These are phyloP conservation scores for Mystacornis crossleyi DNA, from an alignment of 2,113 vertebrate species.

Conservation along the genomic window DNA sequence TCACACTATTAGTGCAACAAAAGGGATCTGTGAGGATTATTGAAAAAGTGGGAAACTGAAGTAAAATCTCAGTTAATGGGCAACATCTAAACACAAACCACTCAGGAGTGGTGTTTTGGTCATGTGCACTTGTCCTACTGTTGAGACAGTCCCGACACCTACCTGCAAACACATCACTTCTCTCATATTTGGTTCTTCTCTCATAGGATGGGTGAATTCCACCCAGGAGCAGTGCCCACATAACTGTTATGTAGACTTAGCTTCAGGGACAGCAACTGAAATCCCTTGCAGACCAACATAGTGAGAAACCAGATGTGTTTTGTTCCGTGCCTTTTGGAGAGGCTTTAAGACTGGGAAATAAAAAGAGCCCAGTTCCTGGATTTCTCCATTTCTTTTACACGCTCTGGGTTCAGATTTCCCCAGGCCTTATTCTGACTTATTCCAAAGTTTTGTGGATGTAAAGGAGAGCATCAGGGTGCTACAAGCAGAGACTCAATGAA, in stretches of 20 bases:
- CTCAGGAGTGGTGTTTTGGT: background rate
- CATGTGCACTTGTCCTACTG: background rate
- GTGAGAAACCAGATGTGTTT: background rate
- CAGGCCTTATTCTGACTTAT: background rate
- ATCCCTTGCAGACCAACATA: background rate
- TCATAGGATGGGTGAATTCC: background rate
- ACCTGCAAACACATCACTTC: background rate
- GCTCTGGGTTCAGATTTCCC: background rate
- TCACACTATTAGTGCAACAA: background rate
- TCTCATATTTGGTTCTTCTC: background rate
- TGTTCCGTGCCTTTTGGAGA: background rate
- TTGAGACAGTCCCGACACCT: background rate
- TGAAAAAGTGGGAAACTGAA: background rate
- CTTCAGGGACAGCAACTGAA: background rate
- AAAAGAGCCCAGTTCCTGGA: background rate
- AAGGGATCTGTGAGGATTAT: background rate
- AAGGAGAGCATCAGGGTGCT: background rate
- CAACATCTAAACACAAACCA: background rate
- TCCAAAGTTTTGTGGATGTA: background rate
- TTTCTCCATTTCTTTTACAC: background rate
- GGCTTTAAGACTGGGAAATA: background rate
- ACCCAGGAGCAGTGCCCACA: accelerated
- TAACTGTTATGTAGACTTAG: background rate
- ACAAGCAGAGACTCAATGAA: background rate
- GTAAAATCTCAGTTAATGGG: background rate